Evolutionary conservation across 2,797 vertebrate species (phyloP).

Genomic region (Dendrocincla tyrannina): DNA sequence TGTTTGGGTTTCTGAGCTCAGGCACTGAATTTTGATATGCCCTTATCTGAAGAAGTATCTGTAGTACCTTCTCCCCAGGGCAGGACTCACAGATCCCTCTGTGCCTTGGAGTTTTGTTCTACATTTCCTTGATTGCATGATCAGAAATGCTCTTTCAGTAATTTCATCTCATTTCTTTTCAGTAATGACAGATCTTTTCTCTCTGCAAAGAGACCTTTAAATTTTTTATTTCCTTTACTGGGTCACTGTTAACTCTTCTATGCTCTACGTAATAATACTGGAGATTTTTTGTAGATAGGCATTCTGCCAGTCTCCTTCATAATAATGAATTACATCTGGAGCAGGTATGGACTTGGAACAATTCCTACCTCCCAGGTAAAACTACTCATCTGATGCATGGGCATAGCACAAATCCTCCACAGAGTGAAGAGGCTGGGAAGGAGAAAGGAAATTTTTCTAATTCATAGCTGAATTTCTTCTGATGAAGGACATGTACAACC

Average conservation of each 20-base stretch:
- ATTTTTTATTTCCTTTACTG: slow-evolving; percentile 3
- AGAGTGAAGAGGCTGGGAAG: neutral
- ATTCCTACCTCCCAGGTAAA: slow-evolving; percentile 66
- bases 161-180: slow-evolving; percentile 1
- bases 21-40: neutral
- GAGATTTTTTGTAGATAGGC: slow-evolving; percentile 52
- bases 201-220: neutral
- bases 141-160: slow-evolving; percentile 21
- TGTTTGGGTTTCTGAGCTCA: slow-evolving; percentile 16
- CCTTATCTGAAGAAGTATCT: neutral
- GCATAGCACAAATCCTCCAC: neutral
- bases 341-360: slow-evolving; percentile 53
- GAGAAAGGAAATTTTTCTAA: neutral
- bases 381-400: slow-evolving; percentile 3
- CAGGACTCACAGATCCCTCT: neutral
- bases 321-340: slow-evolving; percentile 47
- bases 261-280: neutral
- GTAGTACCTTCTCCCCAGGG: neutral
- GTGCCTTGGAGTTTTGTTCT: neutral
- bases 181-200: slow-evolving; percentile 41
- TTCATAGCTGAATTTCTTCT: slow-evolving; percentile 17
- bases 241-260: slow-evolving; percentile 40
- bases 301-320: slow-evolving; percentile 45
- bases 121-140: neutral
- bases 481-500: slow-evolving; percentile 32